Evolutionary conservation across 2,888 invertebrate genomes (phyloP), one percentile per base, ranked within the genome.

Genomic region (Lamproptera curius): DNA sequence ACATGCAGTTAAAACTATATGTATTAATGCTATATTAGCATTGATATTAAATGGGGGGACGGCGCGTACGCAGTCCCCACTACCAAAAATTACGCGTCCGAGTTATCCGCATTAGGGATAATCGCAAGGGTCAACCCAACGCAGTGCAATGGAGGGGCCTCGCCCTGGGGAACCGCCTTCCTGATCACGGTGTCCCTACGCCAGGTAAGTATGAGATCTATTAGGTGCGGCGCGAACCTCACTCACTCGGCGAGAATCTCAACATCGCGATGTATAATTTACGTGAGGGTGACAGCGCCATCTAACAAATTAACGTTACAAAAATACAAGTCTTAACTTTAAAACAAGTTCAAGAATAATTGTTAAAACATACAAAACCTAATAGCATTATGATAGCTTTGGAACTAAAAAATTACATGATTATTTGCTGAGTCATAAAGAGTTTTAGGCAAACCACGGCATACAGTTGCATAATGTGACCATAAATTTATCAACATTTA

Each of bases 141-240:
- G 43, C 26, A 43, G 43, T 45, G 45, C 45, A 45, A 45, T 45
- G 45, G 45, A 28, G 17, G 14, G 20, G 34, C 8, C 42, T 42
- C 42, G 23, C 35, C 34, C 42, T 23, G 34, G 42, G 42, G 42
- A 42, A 42, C 42, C 42, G 34, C 42, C 40, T 31, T 16, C 23
- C 6, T 44, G 37, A 44, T 44, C 37, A 44, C 45, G 45, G 45
- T 46, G 23, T 23, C 46, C 46, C 46, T 41, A 46, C 46, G 46
- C 46, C 46, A 46, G 46, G 42, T 47, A 42, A 42, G 46, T 42
- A 47, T 47, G 47, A 46, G 0, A 37, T 42, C 5, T 1, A 1
- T 4, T 2, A 1, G 4, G 6, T 17, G 40, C 13, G 6, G 10
- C 8, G 16, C 34, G 1, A 2, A 13, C 4, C 13, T 46, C 13